phyloP scores from a whole-genome alignment of 2,113 vertebrate genomes.

The Raja brachyura region DNA sequence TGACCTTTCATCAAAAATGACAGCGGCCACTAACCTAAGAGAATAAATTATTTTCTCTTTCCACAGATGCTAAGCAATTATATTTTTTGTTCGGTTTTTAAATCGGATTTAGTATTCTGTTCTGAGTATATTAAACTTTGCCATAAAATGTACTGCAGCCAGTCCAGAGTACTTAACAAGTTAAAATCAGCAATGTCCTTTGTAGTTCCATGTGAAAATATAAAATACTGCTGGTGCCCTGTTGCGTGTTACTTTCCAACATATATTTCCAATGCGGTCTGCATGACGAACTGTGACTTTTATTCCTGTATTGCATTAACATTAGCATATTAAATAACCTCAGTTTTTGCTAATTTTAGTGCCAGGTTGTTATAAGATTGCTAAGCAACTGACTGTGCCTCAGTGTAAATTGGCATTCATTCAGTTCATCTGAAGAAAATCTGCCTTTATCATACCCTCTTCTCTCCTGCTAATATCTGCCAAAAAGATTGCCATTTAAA shows the following conservation, averaged over 20 bases:
- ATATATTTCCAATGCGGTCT: background rate
- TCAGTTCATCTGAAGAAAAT: background rate
- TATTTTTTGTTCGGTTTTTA: no score
- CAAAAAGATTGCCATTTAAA: background rate
- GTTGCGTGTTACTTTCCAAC: background rate
- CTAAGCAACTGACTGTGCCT: slow-evolving; percentile 8
- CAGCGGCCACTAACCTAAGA: no score
- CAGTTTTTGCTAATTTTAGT: background rate
- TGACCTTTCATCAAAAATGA: no score
- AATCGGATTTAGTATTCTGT: background rate
- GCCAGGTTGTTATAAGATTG: background rate
- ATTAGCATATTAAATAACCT: slow-evolving; percentile 24
- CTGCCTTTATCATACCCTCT: background rate
- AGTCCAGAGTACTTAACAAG: background rate
- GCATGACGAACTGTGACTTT: background rate
- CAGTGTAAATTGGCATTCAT: background rate
- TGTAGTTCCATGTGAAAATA: background rate
- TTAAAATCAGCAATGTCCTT: slow-evolving; percentile 15
- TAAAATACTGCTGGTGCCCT: background rate
- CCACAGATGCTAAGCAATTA: no score
- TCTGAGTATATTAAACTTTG: background rate
- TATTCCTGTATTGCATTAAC: background rate
- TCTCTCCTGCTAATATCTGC: background rate
- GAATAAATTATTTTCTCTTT: no score
- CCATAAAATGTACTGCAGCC: background rate